phyloP scores from a whole-genome alignment of 2,113 vertebrate species.

The Cranoglanis bouderius region DNA sequence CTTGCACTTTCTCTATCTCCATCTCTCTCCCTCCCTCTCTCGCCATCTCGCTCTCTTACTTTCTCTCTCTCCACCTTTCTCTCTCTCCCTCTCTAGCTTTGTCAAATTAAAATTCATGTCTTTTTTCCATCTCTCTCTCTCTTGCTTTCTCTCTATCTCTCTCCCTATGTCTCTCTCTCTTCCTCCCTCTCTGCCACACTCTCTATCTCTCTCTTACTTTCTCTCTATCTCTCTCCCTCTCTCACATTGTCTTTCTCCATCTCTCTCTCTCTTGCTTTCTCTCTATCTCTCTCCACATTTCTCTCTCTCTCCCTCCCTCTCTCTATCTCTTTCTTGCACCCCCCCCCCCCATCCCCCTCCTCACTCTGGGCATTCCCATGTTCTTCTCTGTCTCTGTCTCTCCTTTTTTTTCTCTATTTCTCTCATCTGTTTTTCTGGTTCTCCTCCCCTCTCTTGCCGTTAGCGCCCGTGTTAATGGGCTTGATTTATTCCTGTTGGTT shows the following conservation, averaged over 20 bases:
- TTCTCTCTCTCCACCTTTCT: background rate
- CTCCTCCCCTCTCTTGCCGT: conserved; percentile 33
- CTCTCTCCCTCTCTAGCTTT: background rate
- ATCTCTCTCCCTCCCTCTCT: background rate
- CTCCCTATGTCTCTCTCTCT: background rate
- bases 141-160: background rate
- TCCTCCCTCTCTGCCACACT: background rate
- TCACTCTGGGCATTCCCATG: background rate
- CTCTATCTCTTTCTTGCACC: background rate
- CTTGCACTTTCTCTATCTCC: too few species aligned
- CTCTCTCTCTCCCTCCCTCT: background rate
- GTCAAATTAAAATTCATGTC: too few species aligned
- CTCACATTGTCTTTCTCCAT: too few species aligned
- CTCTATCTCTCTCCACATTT: too few species aligned
- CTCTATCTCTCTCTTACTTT: background rate
- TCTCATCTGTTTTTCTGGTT: conserved; percentile 9
- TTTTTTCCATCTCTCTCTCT: too few species aligned
- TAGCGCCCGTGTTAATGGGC: conserved; percentile 47
- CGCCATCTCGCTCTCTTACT: background rate
- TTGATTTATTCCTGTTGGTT: conserved; percentile 60
- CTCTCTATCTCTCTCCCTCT: background rate
- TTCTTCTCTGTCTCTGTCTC: background rate
- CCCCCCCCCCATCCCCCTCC: background rate
- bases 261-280: too few species aligned
- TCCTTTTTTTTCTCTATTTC: background rate